A percentile compares a stretch with the other conserved stretches of the same genome.
Evolutionary conservation across 2,888 invertebrate species (phyloP).

Genomic region (Dysmachus trigonus): DNA sequence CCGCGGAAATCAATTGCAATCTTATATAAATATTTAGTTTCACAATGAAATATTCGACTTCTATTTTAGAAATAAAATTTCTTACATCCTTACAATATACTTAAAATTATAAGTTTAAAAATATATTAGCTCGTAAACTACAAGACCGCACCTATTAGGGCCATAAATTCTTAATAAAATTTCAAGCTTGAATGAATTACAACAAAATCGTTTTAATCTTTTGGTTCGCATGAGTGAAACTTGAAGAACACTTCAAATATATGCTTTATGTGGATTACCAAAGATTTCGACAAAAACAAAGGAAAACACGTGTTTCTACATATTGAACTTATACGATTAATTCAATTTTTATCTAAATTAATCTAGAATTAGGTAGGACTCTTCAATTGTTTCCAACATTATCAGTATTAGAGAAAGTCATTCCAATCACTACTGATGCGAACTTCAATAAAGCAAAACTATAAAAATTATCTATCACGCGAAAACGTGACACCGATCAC

Average conservation of each 20-base stretch:
- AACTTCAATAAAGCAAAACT: neutral
- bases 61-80: too few relatives aligned
- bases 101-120: too few relatives aligned
- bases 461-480: neutral
- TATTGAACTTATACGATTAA: neutral
- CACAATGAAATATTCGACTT: too few relatives aligned
- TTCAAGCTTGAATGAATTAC: neutral
- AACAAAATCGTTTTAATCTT: neutral
- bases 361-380: neutral
- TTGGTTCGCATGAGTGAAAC: neutral
- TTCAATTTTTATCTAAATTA: neutral
- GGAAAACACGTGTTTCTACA: neutral
- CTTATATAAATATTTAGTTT: too few relatives aligned
- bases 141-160: neutral
- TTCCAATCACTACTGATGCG: neutral
- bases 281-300: neutral
- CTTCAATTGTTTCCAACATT: neutral
- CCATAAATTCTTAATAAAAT: neutral
- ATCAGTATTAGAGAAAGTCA: neutral
- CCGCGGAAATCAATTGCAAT: too few relatives aligned
- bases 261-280: neutral
- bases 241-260: neutral
- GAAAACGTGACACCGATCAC: neutral
- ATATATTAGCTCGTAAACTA: neutral
- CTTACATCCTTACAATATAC: too few relatives aligned